Evolutionary conservation across 92 coral and sea anemone genomes (phyloP), one percentile per base, ranked within the genome.

Genomic region (Pocillopora grandis): DNA sequence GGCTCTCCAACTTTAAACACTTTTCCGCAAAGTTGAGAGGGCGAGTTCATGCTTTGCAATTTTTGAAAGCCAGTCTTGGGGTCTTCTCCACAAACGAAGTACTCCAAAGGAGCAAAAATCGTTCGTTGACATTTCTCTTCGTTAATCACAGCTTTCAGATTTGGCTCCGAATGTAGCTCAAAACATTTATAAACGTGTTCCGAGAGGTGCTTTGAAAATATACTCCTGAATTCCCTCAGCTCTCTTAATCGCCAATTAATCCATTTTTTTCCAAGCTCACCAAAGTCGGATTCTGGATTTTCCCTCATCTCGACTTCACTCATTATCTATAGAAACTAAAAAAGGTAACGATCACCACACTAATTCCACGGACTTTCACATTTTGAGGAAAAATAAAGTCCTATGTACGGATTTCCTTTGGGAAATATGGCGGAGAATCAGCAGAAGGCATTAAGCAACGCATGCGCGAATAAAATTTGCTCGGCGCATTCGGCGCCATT

Each of bases 1-100:
- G 99, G 99, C 66, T 96, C 99, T 1, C 98, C 96, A 78, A 72
- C 89, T 83, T 94, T 96, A 59, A 96, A 96, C 77, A 92, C 89
- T 77, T 79, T 94, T 6, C 98, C 99, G 58, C 99, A 96, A 27
- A 96, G 73, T 37, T 93, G 98, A 1, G 99, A 91, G 1, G 99
- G 98, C 15, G 87, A 89, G 65, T 94, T 96, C 75, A 83, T 75
- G 14, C 80, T 86, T 10, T 85, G 88, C 68, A 96, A 67, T 86
- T 91, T 94, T 67, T 84, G 79, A 68, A 90, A 85, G 31, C 97
- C 99, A 9, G 69, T 21, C 21, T 48, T 31, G 12, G 99, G 99
- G 49, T 96, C 97, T 66, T 94, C 98, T 18, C 98, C 98, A 57
- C 91, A 96, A 59, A 96, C 76, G 52, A 94, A 94, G 82, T 92